Evolutionary conservation across 2,888 invertebrate species (phyloP), one percentile per base, ranked within the genome.

Genomic region (Archips crataeganus): DNA sequence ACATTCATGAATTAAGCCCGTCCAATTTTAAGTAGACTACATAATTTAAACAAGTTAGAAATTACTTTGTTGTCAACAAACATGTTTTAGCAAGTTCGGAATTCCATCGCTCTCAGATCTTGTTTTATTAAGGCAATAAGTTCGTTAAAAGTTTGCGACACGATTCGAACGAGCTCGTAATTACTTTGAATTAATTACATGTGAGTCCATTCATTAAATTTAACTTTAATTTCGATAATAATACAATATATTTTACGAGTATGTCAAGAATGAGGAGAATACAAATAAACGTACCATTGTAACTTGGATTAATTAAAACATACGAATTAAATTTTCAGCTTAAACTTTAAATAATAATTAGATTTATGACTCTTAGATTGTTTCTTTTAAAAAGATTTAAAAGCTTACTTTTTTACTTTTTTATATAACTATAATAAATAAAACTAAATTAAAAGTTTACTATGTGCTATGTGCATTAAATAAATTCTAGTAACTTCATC

Each of bases 101-200:
- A 57, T 68, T 64, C 60, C 60, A 34, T 59, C 39, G 51, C 15
- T 73, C 23, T 59, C 32, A 47, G 57, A 64, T 62, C 47, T 59
- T 69, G 57, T 68, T 67, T 36, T 65, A 65, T 65, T 68, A 57
- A 72, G 67, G 68, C 63, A 23, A 23, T 63, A 68, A 68, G 72
- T 69, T 69, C 59, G 39, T 73, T 73, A 68, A 59, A 72, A 73
- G 68, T 73, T 66, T 51, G 9, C 60, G 67, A 60, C 57, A 47
- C 49, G 62, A 67, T 65, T 76, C 70, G 62, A 64, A 68, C 59
- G 54, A 65, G 70, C 68, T 61, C 51, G 63, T 75, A 79, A 73
- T 75, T 80, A 69, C 61, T 59, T 67, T 75, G 69, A 79, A 49
- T 64, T 73, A 68, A 69, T 73, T 73, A 72, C 23, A 67, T 72